Evolutionary conservation across 2,888 invertebrate species (phyloP), one percentile per base, ranked within the genome.

Genomic region (Liodrosophila aerea): DNA sequence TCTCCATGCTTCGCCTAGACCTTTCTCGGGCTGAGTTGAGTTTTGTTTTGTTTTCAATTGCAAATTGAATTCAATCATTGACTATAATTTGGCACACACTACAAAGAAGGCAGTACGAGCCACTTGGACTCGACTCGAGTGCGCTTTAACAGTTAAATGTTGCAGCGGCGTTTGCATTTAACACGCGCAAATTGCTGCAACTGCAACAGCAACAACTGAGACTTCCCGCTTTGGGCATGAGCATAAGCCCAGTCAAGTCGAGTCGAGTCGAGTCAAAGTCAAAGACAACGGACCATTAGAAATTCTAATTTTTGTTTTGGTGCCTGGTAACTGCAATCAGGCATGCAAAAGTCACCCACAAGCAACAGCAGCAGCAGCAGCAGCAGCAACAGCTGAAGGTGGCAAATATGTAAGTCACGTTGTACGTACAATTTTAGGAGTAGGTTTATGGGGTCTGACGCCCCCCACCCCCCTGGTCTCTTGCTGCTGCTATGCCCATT

Each of bases 21-120:
- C n/a, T 8, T 9, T n/a, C 9, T 56, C 45, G 41, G 34, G 41
- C 18, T 36, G 34, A 46, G 36, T 34, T 12, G n/a, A 41, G 27
- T 39, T 9, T 30, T 33, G 12, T 40, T 33, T 15, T 22, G 67
- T 82, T 78, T 82, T 83, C 83, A 78, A 82, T 82, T 82, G 85
- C 82, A 82, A 82, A 82, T 82, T 85, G 82, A 85, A 82, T 85
- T 85, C 82, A 85, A 85, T 82, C 83, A 85, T 78, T 76, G 76
- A 65, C 76, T 82, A 68, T 82, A 82, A 82, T 85, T 82, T 82
- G 83, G 74, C 76, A 68, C 78, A 76, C 80, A 50, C 33, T 30
- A 56, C 16, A 39, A 53, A 37, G n/a, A 15, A 37, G 36, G 36
- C 31, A 46, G 18, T 36, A 13, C 13, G 2, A 27, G 40, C 40